Percentiles rank a stretch among this genome's conserved stretches.
phyloP scores from a whole-genome alignment of 2,888 invertebrate species.

The Notodonta ziczac region DNA sequence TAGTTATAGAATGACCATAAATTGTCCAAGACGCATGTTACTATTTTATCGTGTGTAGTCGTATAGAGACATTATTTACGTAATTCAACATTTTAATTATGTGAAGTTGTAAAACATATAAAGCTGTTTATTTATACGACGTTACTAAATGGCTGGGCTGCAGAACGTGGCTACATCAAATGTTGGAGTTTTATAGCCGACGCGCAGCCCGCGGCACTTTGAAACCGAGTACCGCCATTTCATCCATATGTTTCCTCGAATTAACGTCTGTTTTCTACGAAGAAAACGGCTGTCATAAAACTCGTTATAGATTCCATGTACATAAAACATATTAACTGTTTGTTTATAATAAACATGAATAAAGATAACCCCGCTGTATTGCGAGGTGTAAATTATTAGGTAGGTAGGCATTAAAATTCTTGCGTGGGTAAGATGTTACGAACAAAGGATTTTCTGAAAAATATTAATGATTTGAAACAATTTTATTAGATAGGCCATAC shows the following conservation, averaged over 20 bases:
- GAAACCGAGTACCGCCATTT: slow-evolving; percentile 78
- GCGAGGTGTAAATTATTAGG: slow-evolving; percentile 12
- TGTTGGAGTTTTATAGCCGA: slow-evolving; percentile 66
- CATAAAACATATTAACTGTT: slow-evolving; percentile 76
- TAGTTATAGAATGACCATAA: not conserved
- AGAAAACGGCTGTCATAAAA: slow-evolving; percentile 78
- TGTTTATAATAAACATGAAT: slow-evolving; percentile 66
- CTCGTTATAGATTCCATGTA: slow-evolving; percentile 65
- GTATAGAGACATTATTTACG: slow-evolving; percentile 38
- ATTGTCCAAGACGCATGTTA: slow-evolving; percentile 7
- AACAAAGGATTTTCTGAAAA: not conserved
- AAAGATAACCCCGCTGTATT: slow-evolving; percentile 13
- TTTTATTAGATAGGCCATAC: too few species aligned
- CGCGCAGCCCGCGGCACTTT: slow-evolving; percentile 75
- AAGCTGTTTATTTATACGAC: slow-evolving; percentile 74
- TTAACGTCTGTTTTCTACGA: slow-evolving; percentile 82
- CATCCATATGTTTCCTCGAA: slow-evolving; percentile 83
- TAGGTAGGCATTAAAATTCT: not conserved
- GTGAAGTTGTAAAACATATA: slow-evolving; percentile 65
- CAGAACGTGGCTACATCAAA: slow-evolving; percentile 74
- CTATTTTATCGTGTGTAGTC: slow-evolving; percentile 8
- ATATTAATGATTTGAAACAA: too few species aligned
- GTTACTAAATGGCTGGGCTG: slow-evolving; percentile 67
- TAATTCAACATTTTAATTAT: slow-evolving; percentile 52
- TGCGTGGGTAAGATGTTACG: not conserved